phyloP scores from a whole-genome alignment of 2,888 invertebrate genomes.

The Drosophila melanosoma region DNA sequence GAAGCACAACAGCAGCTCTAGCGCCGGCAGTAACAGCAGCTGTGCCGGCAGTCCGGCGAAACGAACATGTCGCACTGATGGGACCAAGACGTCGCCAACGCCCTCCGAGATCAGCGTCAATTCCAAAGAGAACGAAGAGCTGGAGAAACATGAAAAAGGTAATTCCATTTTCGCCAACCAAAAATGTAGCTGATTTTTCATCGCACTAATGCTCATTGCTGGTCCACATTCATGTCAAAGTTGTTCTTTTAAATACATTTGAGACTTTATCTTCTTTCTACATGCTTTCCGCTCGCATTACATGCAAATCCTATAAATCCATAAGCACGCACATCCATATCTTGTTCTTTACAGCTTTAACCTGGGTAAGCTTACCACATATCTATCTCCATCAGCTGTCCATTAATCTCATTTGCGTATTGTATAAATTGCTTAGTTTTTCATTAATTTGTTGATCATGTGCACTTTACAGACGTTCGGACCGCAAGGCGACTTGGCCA shows the following conservation, averaged over 20 bases:
- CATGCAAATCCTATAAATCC: constrained; percentile 17
- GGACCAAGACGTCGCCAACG: constrained; percentile 81
- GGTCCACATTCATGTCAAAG: neutral
- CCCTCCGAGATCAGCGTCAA: constrained; percentile 83
- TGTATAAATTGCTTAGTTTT: neutral
- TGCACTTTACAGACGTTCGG: constrained; percentile 41
- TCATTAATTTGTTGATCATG: neutral
- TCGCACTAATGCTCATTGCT: neutral
- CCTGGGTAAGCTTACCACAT: constrained; percentile 35
- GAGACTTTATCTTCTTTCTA: constrained; percentile 31
- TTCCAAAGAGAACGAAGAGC: constrained; percentile 83
- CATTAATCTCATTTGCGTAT: neutral
- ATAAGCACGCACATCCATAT: constrained; percentile 16
- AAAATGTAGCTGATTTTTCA: neutral
- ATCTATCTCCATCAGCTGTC: neutral
- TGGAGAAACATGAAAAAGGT: constrained; percentile 66
- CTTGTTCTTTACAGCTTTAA: constrained; percentile 17
- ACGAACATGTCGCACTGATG: constrained; percentile 48
- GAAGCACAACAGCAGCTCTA: constrained; percentile 40
- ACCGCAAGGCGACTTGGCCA: constrained; percentile 56
- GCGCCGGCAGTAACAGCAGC: constrained; percentile 38
- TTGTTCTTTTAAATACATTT: constrained; percentile 1
- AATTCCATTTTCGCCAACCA: neutral
- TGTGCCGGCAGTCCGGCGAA: constrained; percentile 52
- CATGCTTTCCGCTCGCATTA: constrained; percentile 42